Base-by-base conservation (phyloP, 2,113 vertebrate genomes). In the Guaruba guarouba region DNA sequence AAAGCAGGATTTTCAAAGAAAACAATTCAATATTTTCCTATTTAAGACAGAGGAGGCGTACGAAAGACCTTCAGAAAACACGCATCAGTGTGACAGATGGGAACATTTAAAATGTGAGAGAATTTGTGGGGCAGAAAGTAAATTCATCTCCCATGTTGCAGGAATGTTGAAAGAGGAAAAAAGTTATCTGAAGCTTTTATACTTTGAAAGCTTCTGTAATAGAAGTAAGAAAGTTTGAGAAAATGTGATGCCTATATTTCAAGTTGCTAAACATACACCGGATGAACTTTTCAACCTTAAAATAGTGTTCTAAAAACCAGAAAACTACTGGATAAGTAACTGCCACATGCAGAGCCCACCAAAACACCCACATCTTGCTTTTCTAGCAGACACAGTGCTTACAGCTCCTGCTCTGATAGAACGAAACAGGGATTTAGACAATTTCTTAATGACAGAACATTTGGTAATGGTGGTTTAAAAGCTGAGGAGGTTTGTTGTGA, bases 221-320 rank as follows among this genome's bases (percentile, higher is more conserved):
- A 94, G 93, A 93, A 82, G 24, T 24, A 91, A 87, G 22, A 67
- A 92, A 87, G 79, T 91, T 93, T 0, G 3, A 82, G 64, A 92
- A 94, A 66, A 83, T 77, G 14, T 0, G 1, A 83, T 78, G 74
- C 7, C 28, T 92, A 10, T 74, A 79, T 94, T 93, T 95, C 69
- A 94, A 82, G 54, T 64, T 83, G 71, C 62, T 92, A 86, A 93
- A 35, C 52, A 75, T 86, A 90, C 41, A n/a, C 33, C 64, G 17
- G 16, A 33, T 82, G 86, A 94, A 96, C 91, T 95, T 90, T 95
- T 68, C 85, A 93, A 92, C 84, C 46, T 82, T 69, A 91, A 96
- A 82, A 92, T 71, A 78, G 57, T 82, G 35, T 73, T 93, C 62
- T 70, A 68, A 86, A 92, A 86, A 10, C 16, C 66, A 93, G 27